A percentile compares a stretch with the other conserved stretches of the same genome.
Evolutionary conservation across 2,113 vertebrate genomes (phyloP).

Genomic region (Coptodon bakossiorum): DNA sequence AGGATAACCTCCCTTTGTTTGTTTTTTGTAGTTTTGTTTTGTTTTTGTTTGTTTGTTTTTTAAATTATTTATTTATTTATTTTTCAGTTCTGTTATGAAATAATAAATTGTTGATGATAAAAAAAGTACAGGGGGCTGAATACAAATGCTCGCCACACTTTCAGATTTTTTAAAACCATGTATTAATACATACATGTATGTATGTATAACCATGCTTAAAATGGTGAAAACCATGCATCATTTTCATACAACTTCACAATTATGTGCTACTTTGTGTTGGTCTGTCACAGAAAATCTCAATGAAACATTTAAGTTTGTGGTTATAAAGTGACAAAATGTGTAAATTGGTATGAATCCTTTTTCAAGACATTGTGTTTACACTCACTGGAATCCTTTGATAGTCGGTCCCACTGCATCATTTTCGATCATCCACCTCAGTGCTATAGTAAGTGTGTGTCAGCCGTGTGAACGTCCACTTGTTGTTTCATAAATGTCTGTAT

Average conservation of each 20-base stretch:
- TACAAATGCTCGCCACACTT: too few relatives aligned
- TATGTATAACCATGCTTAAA: too few relatives aligned
- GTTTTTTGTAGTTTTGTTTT: too few relatives aligned
- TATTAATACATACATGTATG: too few relatives aligned
- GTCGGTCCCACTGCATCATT: background rate
- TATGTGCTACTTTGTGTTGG: background rate
- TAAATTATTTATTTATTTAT: too few relatives aligned
- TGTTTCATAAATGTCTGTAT: background rate
- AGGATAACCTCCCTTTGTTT: too few relatives aligned
- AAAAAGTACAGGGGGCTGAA: too few relatives aligned
- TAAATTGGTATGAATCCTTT: background rate
- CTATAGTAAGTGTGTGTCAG: background rate
- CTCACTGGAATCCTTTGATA: accelerated
- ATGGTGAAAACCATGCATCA: background rate
- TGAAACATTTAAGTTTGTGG: background rate
- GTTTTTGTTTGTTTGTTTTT: too few relatives aligned
- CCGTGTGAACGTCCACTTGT: background rate
- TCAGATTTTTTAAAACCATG: too few relatives aligned
- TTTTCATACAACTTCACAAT: background rate
- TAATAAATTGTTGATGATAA: too few relatives aligned
- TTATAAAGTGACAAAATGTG: accelerated
- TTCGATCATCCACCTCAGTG: accelerated
- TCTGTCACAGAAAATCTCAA: background rate
- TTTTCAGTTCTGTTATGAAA: too few relatives aligned
- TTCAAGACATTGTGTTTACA: background rate